These are phyloP conservation scores for Echinometra lucunter DNA, from an alignment of 53 echinoderm and acorn worm species.

Conservation along the genomic window DNA sequence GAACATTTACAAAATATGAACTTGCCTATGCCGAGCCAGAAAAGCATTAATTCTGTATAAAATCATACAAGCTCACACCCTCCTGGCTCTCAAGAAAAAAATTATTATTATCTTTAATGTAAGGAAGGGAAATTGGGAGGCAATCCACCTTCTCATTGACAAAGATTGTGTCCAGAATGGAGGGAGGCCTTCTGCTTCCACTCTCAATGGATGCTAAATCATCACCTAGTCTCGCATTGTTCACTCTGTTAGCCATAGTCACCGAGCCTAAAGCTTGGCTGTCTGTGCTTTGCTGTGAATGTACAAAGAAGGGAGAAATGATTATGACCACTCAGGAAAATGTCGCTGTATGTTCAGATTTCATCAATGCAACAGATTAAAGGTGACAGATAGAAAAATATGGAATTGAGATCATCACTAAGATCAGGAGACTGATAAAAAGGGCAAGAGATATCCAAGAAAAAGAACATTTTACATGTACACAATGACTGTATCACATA, in stretches of 20 bases:
- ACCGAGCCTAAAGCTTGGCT: slow-evolving; percentile 71
- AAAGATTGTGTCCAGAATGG: slow-evolving; percentile 73
- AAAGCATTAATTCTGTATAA: too few relatives aligned
- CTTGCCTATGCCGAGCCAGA: too few relatives aligned
- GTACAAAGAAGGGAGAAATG: neutral
- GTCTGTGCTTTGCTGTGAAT: slow-evolving; percentile 75
- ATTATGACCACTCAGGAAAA: neutral
- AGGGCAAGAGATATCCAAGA: neutral
- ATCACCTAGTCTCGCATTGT: slow-evolving; percentile 53
- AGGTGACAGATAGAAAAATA: neutral
- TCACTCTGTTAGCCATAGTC: slow-evolving; percentile 56
- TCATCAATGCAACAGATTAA: too few relatives aligned
- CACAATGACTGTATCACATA: neutral
- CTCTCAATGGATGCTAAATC: slow-evolving; percentile 22
- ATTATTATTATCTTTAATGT: too few relatives aligned
- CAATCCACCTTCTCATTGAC: slow-evolving; percentile 86
- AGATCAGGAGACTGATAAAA: neutral
- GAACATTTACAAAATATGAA: too few relatives aligned
- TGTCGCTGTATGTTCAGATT: too few relatives aligned
- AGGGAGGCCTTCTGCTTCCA: slow-evolving; percentile 57
- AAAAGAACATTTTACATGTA: neutral
- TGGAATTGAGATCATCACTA: neutral
- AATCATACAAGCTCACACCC: too few relatives aligned
- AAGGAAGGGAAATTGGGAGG: neutral
- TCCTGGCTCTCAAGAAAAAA: too few relatives aligned